Evolutionary conservation across 35 echinoderm and acorn worm species (phyloP), one percentile per base, ranked within the genome.

Genomic region (Strongylocentrotus purpuratus): DNA sequence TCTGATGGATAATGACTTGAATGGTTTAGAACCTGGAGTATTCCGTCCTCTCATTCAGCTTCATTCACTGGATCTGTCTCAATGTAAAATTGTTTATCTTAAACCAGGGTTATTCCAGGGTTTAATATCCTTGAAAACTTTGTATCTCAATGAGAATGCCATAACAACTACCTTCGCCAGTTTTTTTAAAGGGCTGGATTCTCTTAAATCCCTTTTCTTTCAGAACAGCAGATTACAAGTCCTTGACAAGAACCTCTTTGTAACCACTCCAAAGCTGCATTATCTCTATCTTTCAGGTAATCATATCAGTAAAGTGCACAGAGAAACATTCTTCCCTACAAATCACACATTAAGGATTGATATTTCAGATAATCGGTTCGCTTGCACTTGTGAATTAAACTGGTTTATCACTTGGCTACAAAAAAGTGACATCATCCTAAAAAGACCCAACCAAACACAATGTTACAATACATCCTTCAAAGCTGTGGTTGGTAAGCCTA

Each of bases 391-490:
- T 45, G 32, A 89, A 25, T 46, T 89, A 89, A 5, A 41, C 12
- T 89, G 87, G 87, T 89, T 89, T 46, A 89, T 33, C 87, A 41
- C 12, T 25, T 89, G 32, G 32, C 87, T 89, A 14, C 11, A 41
- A 18, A 41, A 33, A 45, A 22, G 15, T 22, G n/a, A 89, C 87
- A 14, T 89, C 33, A 41, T 5, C 32, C 32, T 89, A 25, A 33
- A 17, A 89, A 33, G n/a, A 45, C 87, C 87, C 25, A 28, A 89
- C 25, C 87, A 46, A 46, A 89, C 87, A 15, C 32, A 45, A 25
- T 89, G 87, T 46, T 89, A 17, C 87, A 89, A 46, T 28, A 46
- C 87, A 33, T 89, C 87, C 32, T 46, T 89, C 33, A 33, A 89
- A 28, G 87, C 20, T 8, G 15, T 89, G 33, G 10, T 45, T 45